Conservation (phyloP, 2,113 vertebrate species). For the Progne subis region DNA sequence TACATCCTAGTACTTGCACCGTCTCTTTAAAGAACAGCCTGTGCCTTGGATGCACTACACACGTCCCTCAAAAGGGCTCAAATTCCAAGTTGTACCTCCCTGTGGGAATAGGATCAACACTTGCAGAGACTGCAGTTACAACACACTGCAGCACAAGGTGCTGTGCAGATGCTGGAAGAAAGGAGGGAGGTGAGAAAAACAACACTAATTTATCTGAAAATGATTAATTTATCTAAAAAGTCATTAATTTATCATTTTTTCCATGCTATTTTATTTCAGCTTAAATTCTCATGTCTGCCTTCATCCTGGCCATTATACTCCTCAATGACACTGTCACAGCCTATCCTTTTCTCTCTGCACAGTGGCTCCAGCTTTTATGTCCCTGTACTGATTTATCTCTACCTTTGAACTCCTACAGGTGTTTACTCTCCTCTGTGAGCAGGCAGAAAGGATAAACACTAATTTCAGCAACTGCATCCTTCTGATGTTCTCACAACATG, state of each 20-base stretch:
- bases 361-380: not conserved
- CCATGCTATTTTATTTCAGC: not conserved
- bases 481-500: slow-evolving; percentile 5
- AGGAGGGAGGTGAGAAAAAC: not conserved
- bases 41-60: not conserved
- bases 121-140: accelerated
- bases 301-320: not conserved
- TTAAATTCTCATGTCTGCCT: not conserved
- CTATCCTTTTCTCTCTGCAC: not conserved
- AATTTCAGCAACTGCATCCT: not conserved
- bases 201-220: not conserved
- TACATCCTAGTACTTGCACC: not conserved
- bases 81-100: not conserved
- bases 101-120: accelerated
- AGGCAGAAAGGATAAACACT: not conserved
- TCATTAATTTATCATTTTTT: not conserved
- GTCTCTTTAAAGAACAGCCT: not conserved
- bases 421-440: not conserved
- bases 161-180: not conserved
- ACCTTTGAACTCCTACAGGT: not conserved
- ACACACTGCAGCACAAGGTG: not conserved
- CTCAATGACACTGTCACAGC: accelerated
- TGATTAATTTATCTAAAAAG: too few species aligned
- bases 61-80: not conserved
- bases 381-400: not conserved